Percentiles rank a stretch among this genome's conserved stretches.
Conservation (phyloP, 2,113 vertebrate genomes). For the Caracal caracal region DNA sequence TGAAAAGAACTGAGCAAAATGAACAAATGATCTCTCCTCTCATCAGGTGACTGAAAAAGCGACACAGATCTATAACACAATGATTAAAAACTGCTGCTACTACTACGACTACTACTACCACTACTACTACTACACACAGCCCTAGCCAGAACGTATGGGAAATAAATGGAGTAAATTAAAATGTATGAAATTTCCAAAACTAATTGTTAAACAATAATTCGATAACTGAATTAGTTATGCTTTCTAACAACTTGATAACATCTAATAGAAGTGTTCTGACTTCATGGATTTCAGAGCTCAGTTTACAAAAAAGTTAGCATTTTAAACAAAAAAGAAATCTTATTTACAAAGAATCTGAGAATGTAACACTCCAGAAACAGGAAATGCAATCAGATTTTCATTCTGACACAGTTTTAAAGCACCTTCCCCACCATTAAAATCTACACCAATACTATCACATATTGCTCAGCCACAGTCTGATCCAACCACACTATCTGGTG, state of each 20-base stretch:
- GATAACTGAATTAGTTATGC: neutral
- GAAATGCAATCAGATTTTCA: conserved; percentile 7
- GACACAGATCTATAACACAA: neutral
- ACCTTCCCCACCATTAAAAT: neutral
- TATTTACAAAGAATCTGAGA: neutral
- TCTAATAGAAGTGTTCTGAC: neutral
- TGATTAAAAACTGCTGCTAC: neutral
- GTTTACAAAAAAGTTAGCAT: neutral
- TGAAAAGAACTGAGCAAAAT: conserved; percentile 11
- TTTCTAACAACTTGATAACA: conserved; percentile 21
- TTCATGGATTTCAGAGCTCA: neutral
- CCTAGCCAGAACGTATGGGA: neutral
- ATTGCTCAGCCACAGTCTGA: neutral
- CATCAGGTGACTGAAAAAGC: neutral
- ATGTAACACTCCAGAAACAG: neutral
- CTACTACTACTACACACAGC: neutral
- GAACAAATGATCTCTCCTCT: neutral
- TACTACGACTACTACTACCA: no score
- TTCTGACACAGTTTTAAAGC: conserved; percentile 13
- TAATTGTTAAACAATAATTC: neutral
- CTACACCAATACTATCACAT: neutral
- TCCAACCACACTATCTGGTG: neutral
- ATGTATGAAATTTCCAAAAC: neutral
- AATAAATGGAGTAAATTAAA: neutral
- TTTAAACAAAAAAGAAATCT: neutral